Base-by-base conservation (phyloP, 2,797 vertebrate genomes). In the Anas georgica region DNA sequence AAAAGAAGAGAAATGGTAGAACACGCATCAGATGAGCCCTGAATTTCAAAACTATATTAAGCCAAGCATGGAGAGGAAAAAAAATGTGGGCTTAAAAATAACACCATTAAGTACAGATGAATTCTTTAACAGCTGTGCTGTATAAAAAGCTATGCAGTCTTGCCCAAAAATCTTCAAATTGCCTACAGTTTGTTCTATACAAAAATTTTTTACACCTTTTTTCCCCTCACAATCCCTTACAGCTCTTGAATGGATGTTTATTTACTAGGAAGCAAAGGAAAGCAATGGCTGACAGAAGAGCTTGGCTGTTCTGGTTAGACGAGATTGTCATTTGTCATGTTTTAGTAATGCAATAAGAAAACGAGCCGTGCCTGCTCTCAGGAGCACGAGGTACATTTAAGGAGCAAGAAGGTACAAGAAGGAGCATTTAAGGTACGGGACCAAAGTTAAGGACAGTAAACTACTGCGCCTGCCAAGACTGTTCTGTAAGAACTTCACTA, bases 271-370 rank as follows among this genome's bases (percentile, higher is more conserved):
- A 90, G 58, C 62, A 88, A 83, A 73, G n/a, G 48, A 63, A 43
- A 91, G 58, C 60, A 85, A 25, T 13, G 28, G 39, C 55, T 86
- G 59, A 59, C 59, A 91, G 72, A 91, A 67, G 62, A 90, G 59
- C 67, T 91, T 69, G 60, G 73, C 69, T 4, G 0, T 68, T 93
- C 90, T 88, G 85, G 91, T 92, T 92, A 77, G 60, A 77, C 91
- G 89, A 88, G 83, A 41, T n/a, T 83, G 58, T n/a, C 88, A 54
- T 68, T 91, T 87, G 73, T 74, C 87, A 91, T 81, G 58, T 72
- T 90, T 84, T 41, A 94, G 59, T 83, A 94, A 91, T 15, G 70
- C 41, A 88, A 4, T 35, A 79, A 69, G 45, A 90, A 93, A 92
- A 90, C 78, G 6, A 83, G 55, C 50, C 59, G 55, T 84, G 83